Conservation (phyloP, 2,113 vertebrate genomes). For the Nicator chloris region DNA sequence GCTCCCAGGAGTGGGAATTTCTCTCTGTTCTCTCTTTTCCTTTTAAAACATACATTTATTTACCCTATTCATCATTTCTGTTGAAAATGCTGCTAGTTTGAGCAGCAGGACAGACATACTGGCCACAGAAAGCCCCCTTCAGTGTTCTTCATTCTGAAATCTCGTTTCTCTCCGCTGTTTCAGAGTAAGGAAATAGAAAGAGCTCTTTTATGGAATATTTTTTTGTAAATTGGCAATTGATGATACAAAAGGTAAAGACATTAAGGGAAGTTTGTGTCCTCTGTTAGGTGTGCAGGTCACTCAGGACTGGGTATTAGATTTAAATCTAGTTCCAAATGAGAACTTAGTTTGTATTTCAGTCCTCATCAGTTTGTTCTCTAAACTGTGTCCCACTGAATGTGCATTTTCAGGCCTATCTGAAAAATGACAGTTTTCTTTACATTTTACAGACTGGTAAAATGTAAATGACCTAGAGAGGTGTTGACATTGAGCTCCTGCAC, state of each 20-base stretch:
- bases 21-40: not conserved
- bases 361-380: not conserved
- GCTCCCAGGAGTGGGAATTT: not conserved
- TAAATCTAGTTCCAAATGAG: not conserved
- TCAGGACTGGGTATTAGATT: not conserved
- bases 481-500: not conserved
- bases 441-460: not conserved
- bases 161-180: rapidly evolving
- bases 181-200: not conserved
- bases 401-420: not conserved
- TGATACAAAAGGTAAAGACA: not conserved
- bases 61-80: rapidly evolving
- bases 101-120: not conserved
- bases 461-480: not conserved
- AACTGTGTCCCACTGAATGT: not conserved
- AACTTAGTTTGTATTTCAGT: not conserved
- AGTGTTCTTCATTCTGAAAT: not conserved
- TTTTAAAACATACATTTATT: not conserved
- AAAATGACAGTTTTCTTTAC: not conserved
- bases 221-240: not conserved
- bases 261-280: rapidly evolving
- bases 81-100: not conserved
- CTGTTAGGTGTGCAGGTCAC: rapidly evolving
- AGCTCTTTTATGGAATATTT: no score
- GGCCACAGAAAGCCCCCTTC: not conserved